Base-by-base conservation (phyloP, 2,888 invertebrate species). In the Eristalis tenax region DNA sequence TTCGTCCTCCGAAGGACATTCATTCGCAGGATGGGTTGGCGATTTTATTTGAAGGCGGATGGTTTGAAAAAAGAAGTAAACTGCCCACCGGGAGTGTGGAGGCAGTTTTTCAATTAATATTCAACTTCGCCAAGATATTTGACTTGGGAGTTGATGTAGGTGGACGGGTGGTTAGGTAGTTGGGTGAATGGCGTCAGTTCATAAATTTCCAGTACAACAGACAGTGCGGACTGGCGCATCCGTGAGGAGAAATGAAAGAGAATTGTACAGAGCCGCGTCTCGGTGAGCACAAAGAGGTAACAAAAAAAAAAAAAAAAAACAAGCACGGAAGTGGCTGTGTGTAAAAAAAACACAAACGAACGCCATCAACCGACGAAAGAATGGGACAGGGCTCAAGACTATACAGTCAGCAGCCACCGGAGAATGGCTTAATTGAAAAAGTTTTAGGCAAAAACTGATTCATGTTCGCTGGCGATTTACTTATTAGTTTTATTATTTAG, bases 391-490 rank as follows among this genome's bases (percentile, higher is more conserved):
- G 32, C 4, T 66, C 43, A 38, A 13, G 38, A 10, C 38, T 38
- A 10, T 2, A 11, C 13, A 13, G 38, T 13, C n/a, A 1, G 43
- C 13, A 43, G 43, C n/a, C 15, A 13, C 8, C 8, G 32, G n/a
- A 69, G 78, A 71, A 64, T 40, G 71, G 64, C 57, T 78, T 79
- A 79, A 79, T 79, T 79, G 78, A 79, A 79, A 79, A 79, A 79
- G 56, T 79, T 79, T 78, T 40, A 26, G 0, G 18, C 11, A 28
- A 56, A 71, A 43, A 71, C 65, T 71, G 71, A 79, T 71, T 78
- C 78, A 71, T 68, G 66, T 65, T 70, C 56, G 63, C 22, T 71
- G 38, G 15, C 69, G 32, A 64, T 57, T 43, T 43, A n/a, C 15
- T 40, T 35, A 56, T 35, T 65, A 18, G 57, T 74, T 74, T 64